A percentile compares a stretch with the other conserved stretches of the same genome.
Evolutionary conservation across 2,113 vertebrate species (phyloP).

Genomic region (Muntiacus reevesi): DNA sequence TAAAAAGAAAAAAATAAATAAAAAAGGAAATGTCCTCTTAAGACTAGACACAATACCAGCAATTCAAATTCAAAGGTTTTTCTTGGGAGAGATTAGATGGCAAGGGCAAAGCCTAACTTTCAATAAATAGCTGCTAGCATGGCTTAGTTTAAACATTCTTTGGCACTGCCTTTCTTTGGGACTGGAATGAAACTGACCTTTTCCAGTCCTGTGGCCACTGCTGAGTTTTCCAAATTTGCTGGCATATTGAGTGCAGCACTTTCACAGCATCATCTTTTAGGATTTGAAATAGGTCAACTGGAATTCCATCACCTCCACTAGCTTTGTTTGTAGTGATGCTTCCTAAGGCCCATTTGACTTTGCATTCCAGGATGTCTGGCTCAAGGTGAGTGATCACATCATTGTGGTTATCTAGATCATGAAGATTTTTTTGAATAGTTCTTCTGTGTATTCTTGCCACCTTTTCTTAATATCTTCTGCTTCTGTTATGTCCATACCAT

Average conservation of each 20-base stretch:
- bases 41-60: not conserved
- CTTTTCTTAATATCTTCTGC: not conserved
- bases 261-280: not conserved
- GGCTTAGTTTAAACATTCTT: not conserved
- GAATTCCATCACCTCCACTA: not conserved
- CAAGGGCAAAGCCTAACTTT: not conserved
- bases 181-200: not conserved
- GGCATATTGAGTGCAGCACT: not conserved
- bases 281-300: not conserved
- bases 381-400: not conserved
- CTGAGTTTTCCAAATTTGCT: not conserved
- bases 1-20: not conserved
- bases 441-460: not conserved
- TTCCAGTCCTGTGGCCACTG: not conserved
- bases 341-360: not conserved
- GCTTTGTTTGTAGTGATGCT: not conserved
- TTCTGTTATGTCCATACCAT: not conserved
- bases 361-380: not conserved
- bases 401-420: not conserved
- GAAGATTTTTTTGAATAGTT: not conserved
- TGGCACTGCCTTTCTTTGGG: not conserved
- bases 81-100: not conserved
- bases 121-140: not conserved
- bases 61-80: constrained; percentile 4
- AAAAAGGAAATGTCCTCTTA: not conserved